phyloP scores from a whole-genome alignment of 2,888 invertebrate genomes.

The Allophyes oxyacanthae region DNA sequence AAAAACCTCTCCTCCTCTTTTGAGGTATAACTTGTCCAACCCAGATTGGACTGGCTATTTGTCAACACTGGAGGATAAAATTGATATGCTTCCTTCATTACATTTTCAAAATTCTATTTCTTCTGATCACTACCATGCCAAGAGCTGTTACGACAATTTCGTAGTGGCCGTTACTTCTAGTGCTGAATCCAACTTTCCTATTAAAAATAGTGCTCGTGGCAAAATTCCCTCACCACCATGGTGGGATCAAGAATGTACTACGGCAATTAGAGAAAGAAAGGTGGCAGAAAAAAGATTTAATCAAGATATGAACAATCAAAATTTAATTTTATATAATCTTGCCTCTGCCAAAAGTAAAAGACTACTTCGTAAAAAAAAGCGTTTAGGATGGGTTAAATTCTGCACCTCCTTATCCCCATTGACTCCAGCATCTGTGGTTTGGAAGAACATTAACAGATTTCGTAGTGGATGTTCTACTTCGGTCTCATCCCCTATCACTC shows the following conservation, averaged over 20 bases:
- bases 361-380: background rate
- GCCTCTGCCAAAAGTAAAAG: background rate
- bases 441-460: background rate
- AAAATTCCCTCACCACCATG: background rate
- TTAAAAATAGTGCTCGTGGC: background rate
- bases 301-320: background rate
- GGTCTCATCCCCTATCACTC: background rate
- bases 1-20: background rate
- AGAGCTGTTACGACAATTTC: background rate
- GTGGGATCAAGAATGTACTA: conserved; percentile 1
- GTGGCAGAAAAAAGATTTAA: background rate
- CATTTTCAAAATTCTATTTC: background rate
- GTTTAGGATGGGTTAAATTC: background rate
- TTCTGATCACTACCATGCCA: background rate
- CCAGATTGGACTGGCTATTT: background rate
- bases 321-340: background rate
- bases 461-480: background rate
- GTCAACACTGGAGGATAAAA: conserved; percentile 1
- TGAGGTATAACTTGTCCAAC: background rate
- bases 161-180: background rate
- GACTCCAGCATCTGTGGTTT: background rate
- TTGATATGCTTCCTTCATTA: background rate
- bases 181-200: background rate
- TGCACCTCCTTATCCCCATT: background rate
- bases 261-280: background rate